These are phyloP conservation scores for Sesamia inferens DNA, from an alignment of 2,888 invertebrate species.

Conservation along the genomic window DNA sequence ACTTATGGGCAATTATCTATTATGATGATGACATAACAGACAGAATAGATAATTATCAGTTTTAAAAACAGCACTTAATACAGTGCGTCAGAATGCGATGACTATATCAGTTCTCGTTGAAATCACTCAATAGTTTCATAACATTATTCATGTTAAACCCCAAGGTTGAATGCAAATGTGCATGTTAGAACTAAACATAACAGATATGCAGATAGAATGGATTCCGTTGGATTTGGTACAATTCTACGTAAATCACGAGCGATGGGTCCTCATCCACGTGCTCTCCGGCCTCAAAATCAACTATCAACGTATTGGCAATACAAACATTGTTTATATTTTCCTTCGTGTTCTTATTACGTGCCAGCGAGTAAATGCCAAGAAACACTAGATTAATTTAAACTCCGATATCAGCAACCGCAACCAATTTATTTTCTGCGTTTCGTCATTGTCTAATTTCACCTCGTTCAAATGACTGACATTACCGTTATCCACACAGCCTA, in stretches of 20 bases:
- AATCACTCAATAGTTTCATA: conserved; percentile 75
- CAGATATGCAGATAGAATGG: conserved; percentile 49
- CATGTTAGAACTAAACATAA: conserved; percentile 60
- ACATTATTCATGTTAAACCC: conserved; percentile 74
- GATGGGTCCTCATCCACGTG: conserved; percentile 59
- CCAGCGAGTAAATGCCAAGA: conserved; percentile 71
- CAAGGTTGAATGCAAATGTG: conserved; percentile 80
- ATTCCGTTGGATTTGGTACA: conserved; percentile 59
- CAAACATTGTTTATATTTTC: conserved; percentile 72
- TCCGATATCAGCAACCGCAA: conserved; percentile 45
- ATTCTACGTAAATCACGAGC: conserved; percentile 29
- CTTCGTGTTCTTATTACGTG: conserved; percentile 68
- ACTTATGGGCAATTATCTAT: conserved; percentile 23
- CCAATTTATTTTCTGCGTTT: conserved; percentile 55
- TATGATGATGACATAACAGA: conserved; percentile 35
- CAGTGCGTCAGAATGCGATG: conserved; percentile 41
- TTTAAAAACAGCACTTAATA: conserved; percentile 54
- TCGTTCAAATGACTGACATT: conserved; percentile 35
- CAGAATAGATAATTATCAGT: conserved; percentile 25
- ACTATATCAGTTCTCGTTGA: conserved; percentile 67
- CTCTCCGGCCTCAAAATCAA: conserved; percentile 59
- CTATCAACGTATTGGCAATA: conserved; percentile 61
- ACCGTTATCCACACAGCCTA: conserved; percentile 43
- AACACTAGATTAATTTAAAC: conserved; percentile 54
- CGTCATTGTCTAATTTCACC: conserved; percentile 43